Evolutionary conservation across 37 sponge, comb jelly and placozoan species (phyloP), one percentile per base, ranked within the genome.

Genomic region (Ianthella basta): DNA sequence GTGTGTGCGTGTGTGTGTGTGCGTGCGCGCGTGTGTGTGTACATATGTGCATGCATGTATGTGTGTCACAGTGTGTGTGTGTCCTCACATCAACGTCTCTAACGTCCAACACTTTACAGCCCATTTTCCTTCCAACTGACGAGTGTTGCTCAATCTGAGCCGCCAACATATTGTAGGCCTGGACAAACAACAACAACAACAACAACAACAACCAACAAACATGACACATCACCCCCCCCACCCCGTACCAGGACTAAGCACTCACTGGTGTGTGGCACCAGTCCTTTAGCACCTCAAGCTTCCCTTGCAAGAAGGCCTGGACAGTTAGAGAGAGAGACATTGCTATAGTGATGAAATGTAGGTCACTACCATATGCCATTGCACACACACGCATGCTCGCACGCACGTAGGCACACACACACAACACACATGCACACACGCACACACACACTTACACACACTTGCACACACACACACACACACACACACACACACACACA

Each of bases 191-290:
- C 29, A n/a, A n/a, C n/a, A n/a, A n/a, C n/a, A n/a, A n/a, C n/a
- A n/a, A n/a, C n/a, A n/a, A n/a, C n/a, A 3, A 44, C 50, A 44
- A 3, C 3, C 50, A 10, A 10, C 50, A 44, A 10, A 10, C 50
- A 44, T 8, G 50, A 44, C n/a, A n/a, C n/a, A n/a, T n/a, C n/a
- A 3, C 50, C 3, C 50, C 8, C 50, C 50, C 50, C 50, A 3
- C 50, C 3, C 50, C 8, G 6, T 44, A 10, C 50, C 50, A 10
- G 50, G 50, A 8, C 8, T 0, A 12, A 23, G 23, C 0, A 86
- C 89, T 89, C 50, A 93, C 94, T 5, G 93, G 78, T 68, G 92
- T 91, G 59, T 95, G 93, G 50, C 93, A 95, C 96, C 96, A 95
- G 41, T 90, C 93, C 73, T 92, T 82, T 30, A 95, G 82, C 6